A percentile compares a stretch with the other conserved stretches of the same genome.
These are phyloP conservation scores for Buathra laborator DNA, from an alignment of 2,888 invertebrate genomes.

Conservation along the genomic window DNA sequence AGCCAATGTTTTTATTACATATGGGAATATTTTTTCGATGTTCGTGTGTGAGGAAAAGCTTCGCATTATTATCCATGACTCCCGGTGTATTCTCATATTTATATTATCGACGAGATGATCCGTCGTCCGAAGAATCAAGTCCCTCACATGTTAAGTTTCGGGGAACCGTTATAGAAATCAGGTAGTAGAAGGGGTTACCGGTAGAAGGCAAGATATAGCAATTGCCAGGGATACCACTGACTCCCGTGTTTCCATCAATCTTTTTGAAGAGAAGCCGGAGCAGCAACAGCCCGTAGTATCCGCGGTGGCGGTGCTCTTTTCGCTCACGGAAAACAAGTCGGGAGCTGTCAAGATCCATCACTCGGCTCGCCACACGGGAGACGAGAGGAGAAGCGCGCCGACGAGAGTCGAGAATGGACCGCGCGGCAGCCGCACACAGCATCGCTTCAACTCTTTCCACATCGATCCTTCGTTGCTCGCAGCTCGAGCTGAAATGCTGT, in stretches of 20 bases:
- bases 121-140: neutral
- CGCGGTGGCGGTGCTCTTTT: slow-evolving; percentile 42
- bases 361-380: slow-evolving; percentile 66
- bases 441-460: slow-evolving; percentile 60
- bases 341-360: slow-evolving; percentile 73
- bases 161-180: slow-evolving; percentile 29
- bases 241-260: slow-evolving; percentile 66
- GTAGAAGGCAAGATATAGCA: neutral
- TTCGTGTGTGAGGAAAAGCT: no score
- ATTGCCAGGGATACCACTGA: slow-evolving; percentile 40
- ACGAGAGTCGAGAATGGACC: slow-evolving; percentile 60
- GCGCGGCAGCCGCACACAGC: slow-evolving; percentile 46
- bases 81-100: neutral
- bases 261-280: slow-evolving; percentile 47
- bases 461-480: slow-evolving; percentile 70
- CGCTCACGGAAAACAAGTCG: slow-evolving; percentile 69
- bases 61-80: no score
- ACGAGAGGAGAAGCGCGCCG: slow-evolving; percentile 47
- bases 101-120: neutral
- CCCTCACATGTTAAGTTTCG: slow-evolving; percentile 10
- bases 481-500: slow-evolving; percentile 42
- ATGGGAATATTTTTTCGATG: no score
- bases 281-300: neutral
- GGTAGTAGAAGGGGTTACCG: neutral
- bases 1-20: no score